Percentiles rank a stretch among this genome's conserved stretches.
phyloP scores from a whole-genome alignment of 2,888 invertebrate genomes.

The Eumerus sabulonum region DNA sequence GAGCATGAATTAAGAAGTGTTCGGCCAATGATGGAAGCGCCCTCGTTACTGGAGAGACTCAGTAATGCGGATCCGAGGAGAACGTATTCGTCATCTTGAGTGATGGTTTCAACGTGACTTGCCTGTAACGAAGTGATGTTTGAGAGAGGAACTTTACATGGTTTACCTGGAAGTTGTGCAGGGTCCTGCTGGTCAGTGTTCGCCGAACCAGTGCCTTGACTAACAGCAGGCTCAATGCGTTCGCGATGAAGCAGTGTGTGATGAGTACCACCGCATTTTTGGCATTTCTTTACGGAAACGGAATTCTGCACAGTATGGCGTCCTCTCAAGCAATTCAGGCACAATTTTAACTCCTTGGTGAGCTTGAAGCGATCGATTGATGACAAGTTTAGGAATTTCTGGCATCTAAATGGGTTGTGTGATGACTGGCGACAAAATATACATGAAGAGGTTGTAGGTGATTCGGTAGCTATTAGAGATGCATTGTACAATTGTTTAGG shows the following conservation, averaged over 20 bases:
- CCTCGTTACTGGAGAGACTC: neutral
- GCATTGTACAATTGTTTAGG: constrained; percentile 1
- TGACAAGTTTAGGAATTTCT: constrained; percentile 2
- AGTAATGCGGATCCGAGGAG: neutral
- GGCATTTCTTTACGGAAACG: constrained; percentile 18
- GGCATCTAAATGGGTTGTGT: constrained; percentile 13
- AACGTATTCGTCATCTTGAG: neutral
- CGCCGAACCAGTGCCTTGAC: neutral
- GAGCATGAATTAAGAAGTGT: constrained; percentile 5
- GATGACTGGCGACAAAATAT: constrained; percentile 12
- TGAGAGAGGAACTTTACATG: neutral
- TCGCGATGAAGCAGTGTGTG: constrained; percentile 20
- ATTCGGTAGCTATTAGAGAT: constrained; percentile 5
- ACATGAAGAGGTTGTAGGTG: neutral
- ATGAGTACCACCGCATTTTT: constrained; percentile 14
- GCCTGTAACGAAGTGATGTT: constrained; percentile 25
- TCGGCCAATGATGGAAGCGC: neutral
- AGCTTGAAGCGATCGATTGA: constrained; percentile 11
- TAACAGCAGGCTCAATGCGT: neutral
- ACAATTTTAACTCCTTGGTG: constrained; percentile 21
- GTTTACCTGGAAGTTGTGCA: constrained; percentile 5
- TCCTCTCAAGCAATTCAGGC: constrained; percentile 13
- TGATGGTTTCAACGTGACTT: constrained; percentile 14
- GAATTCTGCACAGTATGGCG: constrained; percentile 9
- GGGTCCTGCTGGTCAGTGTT: neutral